A percentile compares a stretch with the other conserved stretches of the same genome.
Evolutionary conservation across 2,113 vertebrate genomes (phyloP).

Genomic region (Pan troglodytes): DNA sequence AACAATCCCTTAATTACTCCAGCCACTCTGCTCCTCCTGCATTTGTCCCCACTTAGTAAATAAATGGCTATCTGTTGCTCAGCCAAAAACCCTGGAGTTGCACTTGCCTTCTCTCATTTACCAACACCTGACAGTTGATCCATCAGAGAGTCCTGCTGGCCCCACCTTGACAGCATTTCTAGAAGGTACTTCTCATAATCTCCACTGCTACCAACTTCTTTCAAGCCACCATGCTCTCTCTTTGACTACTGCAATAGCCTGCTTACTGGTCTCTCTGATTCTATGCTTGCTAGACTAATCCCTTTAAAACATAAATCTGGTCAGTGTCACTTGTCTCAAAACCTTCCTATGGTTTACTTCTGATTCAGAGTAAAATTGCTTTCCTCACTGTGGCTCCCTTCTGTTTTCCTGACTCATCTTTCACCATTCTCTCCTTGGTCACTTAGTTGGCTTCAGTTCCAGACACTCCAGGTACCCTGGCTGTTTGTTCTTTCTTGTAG

Average conservation of each 20-base stretch:
- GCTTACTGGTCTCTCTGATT: neutral
- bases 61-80: neutral
- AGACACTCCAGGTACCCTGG: neutral
- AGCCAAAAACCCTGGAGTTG: neutral
- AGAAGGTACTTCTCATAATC: neutral
- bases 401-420: neutral
- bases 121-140: neutral
- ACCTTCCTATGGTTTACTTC: neutral
- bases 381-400: neutral
- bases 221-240: neutral
- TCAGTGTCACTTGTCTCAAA: neutral
- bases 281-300: neutral
- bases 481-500: neutral
- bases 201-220: neutral
- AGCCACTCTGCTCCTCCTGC: neutral
- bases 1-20: neutral
- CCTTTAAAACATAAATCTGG: conserved; percentile 14
- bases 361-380: neutral
- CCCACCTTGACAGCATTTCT: neutral
- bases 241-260: neutral
- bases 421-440: neutral
- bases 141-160: neutral
- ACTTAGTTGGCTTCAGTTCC: neutral
- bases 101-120: neutral
- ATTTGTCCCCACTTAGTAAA: neutral